Evolutionary conservation across 1,140 invertebrate species (phyloP).

Genomic region (Drosophila lowei): DNA sequence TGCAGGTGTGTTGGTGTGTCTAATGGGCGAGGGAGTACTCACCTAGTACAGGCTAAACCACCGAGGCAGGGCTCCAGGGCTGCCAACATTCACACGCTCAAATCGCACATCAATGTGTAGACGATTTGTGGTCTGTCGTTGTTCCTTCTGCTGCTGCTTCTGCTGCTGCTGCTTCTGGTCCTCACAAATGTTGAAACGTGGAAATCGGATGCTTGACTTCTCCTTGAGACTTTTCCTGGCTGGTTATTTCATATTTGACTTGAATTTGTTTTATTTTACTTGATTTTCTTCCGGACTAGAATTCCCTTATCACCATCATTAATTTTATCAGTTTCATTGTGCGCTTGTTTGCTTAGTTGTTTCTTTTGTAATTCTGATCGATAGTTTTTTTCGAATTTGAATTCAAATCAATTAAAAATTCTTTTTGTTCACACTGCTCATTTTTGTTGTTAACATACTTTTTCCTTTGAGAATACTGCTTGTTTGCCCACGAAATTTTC

Average conservation of each 20-base stretch:
- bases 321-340: constrained; percentile 69
- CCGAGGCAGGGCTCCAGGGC: constrained; percentile 83
- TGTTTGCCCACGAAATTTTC: constrained; percentile 25
- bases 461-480: constrained; percentile 31
- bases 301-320: constrained; percentile 41
- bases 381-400: constrained; percentile 39
- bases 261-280: constrained; percentile 26
- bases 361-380: constrained; percentile 49
- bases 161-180: constrained; percentile 19
- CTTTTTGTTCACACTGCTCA: constrained; percentile 45
- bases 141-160: constrained; percentile 1
- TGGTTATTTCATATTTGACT: constrained; percentile 45
- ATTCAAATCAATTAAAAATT: constrained; percentile 38
- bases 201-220: constrained; percentile 31
- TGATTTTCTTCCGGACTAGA: constrained; percentile 47
- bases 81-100: constrained; percentile 83
- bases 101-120: constrained; percentile 75
- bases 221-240: constrained; percentile 28
- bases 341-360: constrained; percentile 49
- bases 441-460: neutral
- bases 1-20: constrained; percentile 29
- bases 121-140: constrained; percentile 60
- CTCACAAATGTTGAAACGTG: constrained; percentile 33
- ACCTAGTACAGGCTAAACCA: constrained; percentile 84
- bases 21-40: constrained; percentile 42